Conservation (phyloP, 2,113 vertebrate species). For the Ramphastos sulfuratus region DNA sequence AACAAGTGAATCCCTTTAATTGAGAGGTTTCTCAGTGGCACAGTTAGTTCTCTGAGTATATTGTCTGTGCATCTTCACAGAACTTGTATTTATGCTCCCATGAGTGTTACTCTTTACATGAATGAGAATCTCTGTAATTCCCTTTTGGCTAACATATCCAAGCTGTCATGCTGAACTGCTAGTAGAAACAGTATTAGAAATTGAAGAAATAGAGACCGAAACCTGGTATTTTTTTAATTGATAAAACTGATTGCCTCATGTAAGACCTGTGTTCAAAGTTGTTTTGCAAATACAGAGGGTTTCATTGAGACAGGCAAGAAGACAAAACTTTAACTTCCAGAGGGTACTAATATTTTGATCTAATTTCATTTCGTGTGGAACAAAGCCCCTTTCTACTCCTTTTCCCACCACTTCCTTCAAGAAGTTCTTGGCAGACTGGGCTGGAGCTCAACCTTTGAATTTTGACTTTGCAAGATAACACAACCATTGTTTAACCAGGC, state of each 20-base stretch:
- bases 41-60: background rate
- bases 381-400: background rate
- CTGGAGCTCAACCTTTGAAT: background rate
- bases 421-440: background rate
- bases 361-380: background rate
- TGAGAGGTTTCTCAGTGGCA: constrained; percentile 22
- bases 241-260: background rate
- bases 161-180: background rate
- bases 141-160: background rate
- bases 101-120: background rate
- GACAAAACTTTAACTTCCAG: background rate
- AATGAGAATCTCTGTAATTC: background rate
- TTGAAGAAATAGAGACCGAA: background rate
- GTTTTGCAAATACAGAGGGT: background rate
- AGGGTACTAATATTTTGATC: background rate
- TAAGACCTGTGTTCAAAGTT: background rate
- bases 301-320: background rate
- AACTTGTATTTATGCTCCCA: constrained; percentile 8
- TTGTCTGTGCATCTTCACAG: background rate
- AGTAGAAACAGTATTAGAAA: background rate
- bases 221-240: background rate
- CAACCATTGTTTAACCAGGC: background rate
- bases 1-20: constrained; percentile 42
- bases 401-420: background rate
- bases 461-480: background rate